Evolutionary conservation across 2,888 invertebrate genomes (phyloP).

Genomic region (Punctoribates punctum): DNA sequence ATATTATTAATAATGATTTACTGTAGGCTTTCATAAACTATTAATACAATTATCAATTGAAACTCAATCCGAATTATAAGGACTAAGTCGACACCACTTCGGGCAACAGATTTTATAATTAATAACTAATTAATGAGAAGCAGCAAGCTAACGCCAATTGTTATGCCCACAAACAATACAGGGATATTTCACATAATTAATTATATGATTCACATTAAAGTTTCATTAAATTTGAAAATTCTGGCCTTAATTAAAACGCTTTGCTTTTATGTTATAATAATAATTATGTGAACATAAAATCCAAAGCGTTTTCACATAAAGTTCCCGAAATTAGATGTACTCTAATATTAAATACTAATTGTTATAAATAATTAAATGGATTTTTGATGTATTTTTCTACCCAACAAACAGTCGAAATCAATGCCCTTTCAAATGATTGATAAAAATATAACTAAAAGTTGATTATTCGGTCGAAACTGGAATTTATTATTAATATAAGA

Average conservation of each 20-base stretch:
- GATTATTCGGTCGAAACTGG: background rate
- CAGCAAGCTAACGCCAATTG: too few species aligned
- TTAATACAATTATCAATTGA: background rate
- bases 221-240: constrained; percentile 11
- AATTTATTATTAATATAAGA: background rate
- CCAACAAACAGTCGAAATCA: background rate
- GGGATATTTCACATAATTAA: background rate
- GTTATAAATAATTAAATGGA: constrained; percentile 6
- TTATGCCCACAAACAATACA: constrained; percentile 4
- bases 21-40: background rate
- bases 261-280: background rate
- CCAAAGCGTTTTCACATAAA: background rate
- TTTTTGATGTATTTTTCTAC: constrained; percentile 21
- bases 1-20: constrained; percentile 15
- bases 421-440: background rate
- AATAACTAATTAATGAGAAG: background rate
- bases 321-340: constrained; percentile 23
- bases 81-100: background rate
- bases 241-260: constrained; percentile 21
- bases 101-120: constrained; percentile 13
- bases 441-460: background rate
- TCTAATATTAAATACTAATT: constrained; percentile 24
- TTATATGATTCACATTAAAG: background rate
- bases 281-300: background rate
- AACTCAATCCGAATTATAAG: constrained; percentile 24